These are phyloP conservation scores for Oryzias woworae DNA, from an alignment of 2,113 vertebrate species.

Conservation along the genomic window DNA sequence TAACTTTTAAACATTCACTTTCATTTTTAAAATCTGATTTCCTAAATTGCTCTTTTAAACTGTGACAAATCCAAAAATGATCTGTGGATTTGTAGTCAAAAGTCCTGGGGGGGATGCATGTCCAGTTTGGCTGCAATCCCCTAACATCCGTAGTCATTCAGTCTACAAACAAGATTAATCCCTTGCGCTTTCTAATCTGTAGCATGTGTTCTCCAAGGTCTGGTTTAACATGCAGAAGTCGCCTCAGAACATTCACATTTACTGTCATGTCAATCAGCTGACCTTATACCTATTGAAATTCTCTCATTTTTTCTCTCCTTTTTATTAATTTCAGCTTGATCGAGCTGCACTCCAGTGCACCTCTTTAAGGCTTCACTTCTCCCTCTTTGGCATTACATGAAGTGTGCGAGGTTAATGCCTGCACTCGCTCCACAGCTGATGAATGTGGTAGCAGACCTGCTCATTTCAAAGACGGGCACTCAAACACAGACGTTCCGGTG, in stretches of 20 bases:
- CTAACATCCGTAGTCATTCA: constrained; percentile 32
- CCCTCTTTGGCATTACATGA: constrained; percentile 24
- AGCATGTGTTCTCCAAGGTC: constrained; percentile 1
- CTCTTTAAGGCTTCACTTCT: constrained; percentile 2
- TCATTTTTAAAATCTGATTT: too few species aligned
- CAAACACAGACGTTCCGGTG: constrained; percentile 47
- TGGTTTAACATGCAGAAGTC: not conserved
- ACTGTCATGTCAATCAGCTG: too few species aligned
- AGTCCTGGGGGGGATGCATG: not conserved
- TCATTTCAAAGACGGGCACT: constrained; percentile 28
- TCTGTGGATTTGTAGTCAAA: too few species aligned
- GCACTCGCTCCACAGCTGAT: constrained; percentile 19
- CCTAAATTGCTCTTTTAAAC: too few species aligned
- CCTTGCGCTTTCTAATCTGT: constrained; percentile 25
- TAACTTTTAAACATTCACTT: too few species aligned
- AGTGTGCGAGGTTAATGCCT: constrained; percentile 34
- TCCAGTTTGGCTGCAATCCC: constrained; percentile 15
- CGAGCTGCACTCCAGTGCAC: not conserved
- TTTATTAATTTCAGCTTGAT: not conserved
- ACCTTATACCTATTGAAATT: too few species aligned
- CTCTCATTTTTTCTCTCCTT: not conserved
- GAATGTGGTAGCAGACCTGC: constrained; percentile 43
- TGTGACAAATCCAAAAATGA: too few species aligned
- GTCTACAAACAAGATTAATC: constrained; percentile 43
- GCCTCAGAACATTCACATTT: not conserved